phyloP scores from a whole-genome alignment of 2,113 vertebrate genomes.

The Heterochromis multidens region DNA sequence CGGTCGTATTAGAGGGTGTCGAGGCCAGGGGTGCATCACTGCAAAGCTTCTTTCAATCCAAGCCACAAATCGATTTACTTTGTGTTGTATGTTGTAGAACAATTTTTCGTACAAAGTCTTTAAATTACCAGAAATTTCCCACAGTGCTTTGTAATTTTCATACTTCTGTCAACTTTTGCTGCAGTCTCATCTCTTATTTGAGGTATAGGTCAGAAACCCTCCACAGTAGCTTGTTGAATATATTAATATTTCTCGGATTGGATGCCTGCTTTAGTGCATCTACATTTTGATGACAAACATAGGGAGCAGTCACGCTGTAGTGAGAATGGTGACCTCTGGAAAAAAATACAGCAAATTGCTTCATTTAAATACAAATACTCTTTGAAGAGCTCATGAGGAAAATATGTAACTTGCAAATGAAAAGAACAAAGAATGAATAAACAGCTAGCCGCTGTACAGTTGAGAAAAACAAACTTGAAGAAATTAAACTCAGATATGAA shows the following conservation, averaged over 20 bases:
- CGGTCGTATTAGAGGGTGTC: too few relatives aligned
- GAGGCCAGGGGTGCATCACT: background rate
- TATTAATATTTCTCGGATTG: background rate
- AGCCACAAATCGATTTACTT: background rate
- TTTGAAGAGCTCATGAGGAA: background rate
- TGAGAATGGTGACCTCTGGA: slow-evolving; percentile 19
- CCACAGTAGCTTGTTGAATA: background rate
- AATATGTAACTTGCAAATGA: background rate
- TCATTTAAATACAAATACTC: background rate
- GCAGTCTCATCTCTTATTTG: background rate
- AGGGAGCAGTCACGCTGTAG: background rate
- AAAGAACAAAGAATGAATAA: background rate
- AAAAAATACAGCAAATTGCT: background rate
- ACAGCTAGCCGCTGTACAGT: background rate
- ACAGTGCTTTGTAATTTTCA: background rate
- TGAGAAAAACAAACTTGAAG: background rate
- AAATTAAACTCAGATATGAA: background rate
- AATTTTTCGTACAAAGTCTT: background rate
- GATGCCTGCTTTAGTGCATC: background rate
- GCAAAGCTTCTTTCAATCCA: background rate
- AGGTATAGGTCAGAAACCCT: background rate
- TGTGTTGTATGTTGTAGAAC: background rate
- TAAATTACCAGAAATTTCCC: background rate
- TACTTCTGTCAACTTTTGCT: background rate
- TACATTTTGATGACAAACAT: slow-evolving; percentile 11